These are phyloP conservation scores for Potorous gilbertii DNA, from an alignment of 2,797 vertebrate genomes.

Conservation along the genomic window DNA sequence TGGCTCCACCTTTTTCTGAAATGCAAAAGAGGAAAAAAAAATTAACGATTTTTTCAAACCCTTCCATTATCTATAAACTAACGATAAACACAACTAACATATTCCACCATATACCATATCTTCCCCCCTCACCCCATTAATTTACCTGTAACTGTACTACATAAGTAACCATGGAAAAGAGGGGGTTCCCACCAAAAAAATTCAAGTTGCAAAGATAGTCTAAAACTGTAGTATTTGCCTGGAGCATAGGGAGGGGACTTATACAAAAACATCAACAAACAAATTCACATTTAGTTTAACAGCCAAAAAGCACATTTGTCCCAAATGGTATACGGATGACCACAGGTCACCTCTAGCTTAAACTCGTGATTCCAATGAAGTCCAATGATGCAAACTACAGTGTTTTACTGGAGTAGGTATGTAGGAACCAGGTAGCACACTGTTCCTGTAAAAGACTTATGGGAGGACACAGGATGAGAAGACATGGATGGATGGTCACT, in stretches of 20 bases:
- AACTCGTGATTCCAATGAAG: background rate
- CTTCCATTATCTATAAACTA: constrained; percentile 25
- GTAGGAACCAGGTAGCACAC: background rate
- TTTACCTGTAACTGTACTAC: background rate
- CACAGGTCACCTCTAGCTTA: background rate
- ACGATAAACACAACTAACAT: background rate
- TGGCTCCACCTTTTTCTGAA: constrained; percentile 92
- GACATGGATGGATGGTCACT: background rate
- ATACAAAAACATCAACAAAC: rapidly evolving
- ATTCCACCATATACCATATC: background rate
- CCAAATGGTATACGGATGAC: background rate
- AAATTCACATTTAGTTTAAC: background rate
- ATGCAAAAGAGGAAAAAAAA: constrained; percentile 45
- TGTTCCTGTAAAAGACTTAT: background rate
- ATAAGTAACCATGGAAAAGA: background rate
- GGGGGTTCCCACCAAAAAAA: background rate
- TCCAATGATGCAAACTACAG: background rate
- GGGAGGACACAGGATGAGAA: background rate
- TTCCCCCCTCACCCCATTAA: background rate
- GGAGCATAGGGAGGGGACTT: background rate
- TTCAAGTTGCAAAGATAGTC: background rate
- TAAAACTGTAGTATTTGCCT: background rate
- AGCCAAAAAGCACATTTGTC: background rate
- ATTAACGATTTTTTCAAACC: constrained; percentile 52
- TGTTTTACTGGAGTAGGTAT: background rate